These are phyloP conservation scores for Zoanthus gigantus DNA, from an alignment of 92 coral and sea anemone genomes.

Conservation along the genomic window DNA sequence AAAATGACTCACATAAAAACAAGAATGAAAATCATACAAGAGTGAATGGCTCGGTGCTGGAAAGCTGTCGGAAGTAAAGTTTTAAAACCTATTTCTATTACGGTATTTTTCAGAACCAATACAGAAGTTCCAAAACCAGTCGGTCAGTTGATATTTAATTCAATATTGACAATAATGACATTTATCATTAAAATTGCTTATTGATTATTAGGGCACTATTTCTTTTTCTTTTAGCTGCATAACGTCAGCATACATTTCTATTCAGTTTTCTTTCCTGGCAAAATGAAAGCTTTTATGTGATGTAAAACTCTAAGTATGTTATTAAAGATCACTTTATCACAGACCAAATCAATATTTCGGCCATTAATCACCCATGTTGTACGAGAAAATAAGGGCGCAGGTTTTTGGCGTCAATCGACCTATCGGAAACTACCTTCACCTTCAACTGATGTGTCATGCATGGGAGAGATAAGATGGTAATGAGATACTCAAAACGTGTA, in stretches of 20 bases:
- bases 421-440: conserved; percentile 46
- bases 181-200: no score
- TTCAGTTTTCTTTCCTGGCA: not conserved
- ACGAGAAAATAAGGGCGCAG: conserved; percentile 22
- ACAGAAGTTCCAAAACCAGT: no score
- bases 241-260: not conserved
- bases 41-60: no score
- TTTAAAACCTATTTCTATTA: no score
- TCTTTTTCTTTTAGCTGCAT: no score
- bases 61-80: no score
- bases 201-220: no score
- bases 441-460: conserved; percentile 53
- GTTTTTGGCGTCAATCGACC: conserved; percentile 50
- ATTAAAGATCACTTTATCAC: conserved; percentile 5
- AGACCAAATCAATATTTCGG: not conserved
- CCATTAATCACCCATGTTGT: not conserved
- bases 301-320: not conserved
- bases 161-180: no score
- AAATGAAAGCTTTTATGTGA: not conserved
- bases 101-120: no score
- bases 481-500: conserved; percentile 55
- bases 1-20: no score
- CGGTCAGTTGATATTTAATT: no score
- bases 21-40: no score
- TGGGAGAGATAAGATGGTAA: conserved; percentile 82